A percentile compares a stretch with the other conserved stretches of the same genome.
Conservation (phyloP, 2,113 vertebrate species). For the Nycticorax nycticorax region DNA sequence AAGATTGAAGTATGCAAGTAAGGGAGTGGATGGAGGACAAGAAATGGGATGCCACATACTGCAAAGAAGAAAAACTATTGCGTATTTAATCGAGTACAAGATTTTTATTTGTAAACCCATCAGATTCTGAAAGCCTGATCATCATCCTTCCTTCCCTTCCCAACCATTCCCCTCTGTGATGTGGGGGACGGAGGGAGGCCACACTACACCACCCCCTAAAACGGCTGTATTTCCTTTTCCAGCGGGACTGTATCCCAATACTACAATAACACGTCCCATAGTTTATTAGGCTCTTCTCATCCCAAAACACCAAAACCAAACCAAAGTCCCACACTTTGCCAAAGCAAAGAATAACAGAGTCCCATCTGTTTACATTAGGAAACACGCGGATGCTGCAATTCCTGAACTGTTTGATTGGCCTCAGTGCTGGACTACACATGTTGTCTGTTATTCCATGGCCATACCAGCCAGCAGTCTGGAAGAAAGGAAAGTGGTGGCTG, state of each 20-base stretch:
- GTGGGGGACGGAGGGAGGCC: too few species aligned
- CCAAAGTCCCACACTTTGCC: neutral
- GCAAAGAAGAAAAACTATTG: neutral
- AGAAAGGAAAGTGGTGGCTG: neutral
- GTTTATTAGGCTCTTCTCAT: neutral
- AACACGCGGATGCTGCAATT: rapidly evolving
- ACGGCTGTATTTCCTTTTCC: neutral
- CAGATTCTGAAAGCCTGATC: neutral
- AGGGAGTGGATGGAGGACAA: neutral
- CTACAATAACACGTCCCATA: neutral
- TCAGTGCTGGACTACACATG: neutral
- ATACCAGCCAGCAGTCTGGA: neutral
- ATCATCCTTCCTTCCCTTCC: neutral
- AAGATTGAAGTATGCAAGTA: neutral
- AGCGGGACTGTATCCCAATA: neutral
- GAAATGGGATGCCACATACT: neutral
- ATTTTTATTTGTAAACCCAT: neutral
- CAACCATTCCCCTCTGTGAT: neutral
- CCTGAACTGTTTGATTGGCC: neutral
- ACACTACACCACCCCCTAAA: neutral
- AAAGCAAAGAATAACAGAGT: neutral
- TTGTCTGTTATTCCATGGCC: neutral
- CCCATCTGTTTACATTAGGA: neutral
- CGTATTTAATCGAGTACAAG: neutral
- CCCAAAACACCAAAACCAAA: neutral